Percentiles rank a stretch among this genome's conserved stretches.
Evolutionary conservation across 2,113 vertebrate species (phyloP).

Genomic region (Xenopus tropicalis): UCB_Xtro_10.0 CM004451.2:84994001-84994500

Average conservation of each 20-base stretch:
- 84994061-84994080: neutral
- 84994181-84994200: slow-evolving; percentile 81
- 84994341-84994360: slow-evolving; percentile 71
- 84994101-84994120: slow-evolving; percentile 87
- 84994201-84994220: slow-evolving; percentile 80
- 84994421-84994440: slow-evolving; percentile 60
- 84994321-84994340: slow-evolving; percentile 81
- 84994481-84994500: slow-evolving; percentile 59
- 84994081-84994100: slow-evolving; percentile 77
- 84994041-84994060: too few species aligned
- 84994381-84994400: slow-evolving; percentile 72
- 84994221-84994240: slow-evolving; percentile 59
- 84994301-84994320: slow-evolving; percentile 87
- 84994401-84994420: slow-evolving; percentile 77
- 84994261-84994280: slow-evolving; percentile 86
- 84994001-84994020: too few species aligned
- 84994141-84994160: slow-evolving; percentile 85
- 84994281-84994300: slow-evolving; percentile 87
- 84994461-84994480: slow-evolving; percentile 83
- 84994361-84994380: slow-evolving; percentile 56
- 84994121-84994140: slow-evolving; percentile 84
- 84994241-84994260: slow-evolving; percentile 73
- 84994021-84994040: too few species aligned
- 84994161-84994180: slow-evolving; percentile 80
- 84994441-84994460: slow-evolving; percentile 54